phyloP scores from a whole-genome alignment of 2,888 invertebrate genomes.

The Epicampocera succincta region DNA sequence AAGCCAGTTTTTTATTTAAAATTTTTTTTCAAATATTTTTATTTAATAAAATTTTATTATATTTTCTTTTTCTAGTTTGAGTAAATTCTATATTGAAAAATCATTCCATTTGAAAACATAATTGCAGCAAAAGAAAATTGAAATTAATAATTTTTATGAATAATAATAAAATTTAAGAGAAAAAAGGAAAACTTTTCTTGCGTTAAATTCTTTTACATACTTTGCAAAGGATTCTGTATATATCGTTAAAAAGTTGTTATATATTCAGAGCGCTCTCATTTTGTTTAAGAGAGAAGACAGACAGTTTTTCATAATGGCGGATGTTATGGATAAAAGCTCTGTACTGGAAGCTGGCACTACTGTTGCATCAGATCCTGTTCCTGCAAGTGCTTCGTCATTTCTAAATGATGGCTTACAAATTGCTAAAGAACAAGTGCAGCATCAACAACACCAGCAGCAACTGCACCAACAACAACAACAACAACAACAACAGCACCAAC shows the following conservation, averaged over 20 bases:
- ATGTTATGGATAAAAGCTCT: slow-evolving; percentile 80
- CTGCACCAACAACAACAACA: slow-evolving; percentile 65
- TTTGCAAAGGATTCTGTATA: slow-evolving; percentile 70
- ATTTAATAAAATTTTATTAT: slow-evolving; percentile 25
- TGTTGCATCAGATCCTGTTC: slow-evolving; percentile 71
- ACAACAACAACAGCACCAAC: slow-evolving; percentile 64
- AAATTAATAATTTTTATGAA: no score
- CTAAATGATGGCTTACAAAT: slow-evolving; percentile 51
- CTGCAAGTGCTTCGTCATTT: slow-evolving; percentile 44
- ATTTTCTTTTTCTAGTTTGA: slow-evolving; percentile 39
- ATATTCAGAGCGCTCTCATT: slow-evolving; percentile 40
- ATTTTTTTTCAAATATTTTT: background rate
- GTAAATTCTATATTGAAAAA: slow-evolving; percentile 29
- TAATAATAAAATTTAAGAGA: no score
- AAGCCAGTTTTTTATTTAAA: background rate
- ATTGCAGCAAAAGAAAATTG: slow-evolving; percentile 43
- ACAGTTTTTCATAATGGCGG: slow-evolving; percentile 76
- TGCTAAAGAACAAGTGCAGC: slow-evolving; percentile 57
- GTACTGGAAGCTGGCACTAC: slow-evolving; percentile 77
- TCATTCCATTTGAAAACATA: slow-evolving; percentile 58
- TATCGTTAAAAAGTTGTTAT: slow-evolving; percentile 40
- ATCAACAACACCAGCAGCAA: slow-evolving; percentile 53
- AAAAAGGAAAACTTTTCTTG: slow-evolving; percentile 53
- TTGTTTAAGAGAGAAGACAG: slow-evolving; percentile 21
- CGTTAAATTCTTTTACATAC: slow-evolving; percentile 62